These are phyloP conservation scores for Peribatodes rhomboidaria DNA, from an alignment of 2,888 invertebrate genomes.

Conservation along the genomic window DNA sequence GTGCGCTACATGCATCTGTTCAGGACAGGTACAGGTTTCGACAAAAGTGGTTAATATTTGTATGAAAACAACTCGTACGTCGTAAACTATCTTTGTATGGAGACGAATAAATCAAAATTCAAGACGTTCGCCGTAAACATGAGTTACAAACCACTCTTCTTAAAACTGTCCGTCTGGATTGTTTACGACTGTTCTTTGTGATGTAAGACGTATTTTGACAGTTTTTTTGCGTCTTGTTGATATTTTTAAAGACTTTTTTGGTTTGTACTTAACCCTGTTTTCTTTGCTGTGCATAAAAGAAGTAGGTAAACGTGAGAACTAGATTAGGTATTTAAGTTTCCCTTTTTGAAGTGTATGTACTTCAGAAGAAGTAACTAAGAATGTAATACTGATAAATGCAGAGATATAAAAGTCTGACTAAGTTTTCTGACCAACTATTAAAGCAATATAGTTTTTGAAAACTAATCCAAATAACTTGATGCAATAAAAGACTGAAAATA, in stretches of 20 bases:
- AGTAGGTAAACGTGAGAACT: too few species aligned
- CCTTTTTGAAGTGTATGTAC: too few species aligned
- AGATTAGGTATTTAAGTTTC: too few species aligned
- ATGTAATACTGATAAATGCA: background rate
- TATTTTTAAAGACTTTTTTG: background rate
- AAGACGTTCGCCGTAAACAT: slow-evolving; percentile 13
- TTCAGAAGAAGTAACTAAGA: background rate
- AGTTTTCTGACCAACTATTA: too few species aligned
- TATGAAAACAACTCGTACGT: background rate
- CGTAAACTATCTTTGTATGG: slow-evolving; percentile 8
- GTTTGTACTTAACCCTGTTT: background rate
- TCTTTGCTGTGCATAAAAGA: background rate
- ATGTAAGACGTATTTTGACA: background rate
- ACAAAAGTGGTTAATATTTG: slow-evolving; percentile 39
- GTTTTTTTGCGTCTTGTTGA: slow-evolving; percentile 2
- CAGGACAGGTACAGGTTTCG: slow-evolving; percentile 24
- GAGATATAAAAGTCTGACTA: background rate
- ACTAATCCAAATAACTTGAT: too few species aligned
- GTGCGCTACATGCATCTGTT: slow-evolving; percentile 67
- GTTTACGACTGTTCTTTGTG: slow-evolving; percentile 2
- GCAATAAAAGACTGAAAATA: too few species aligned
- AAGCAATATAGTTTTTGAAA: too few species aligned
- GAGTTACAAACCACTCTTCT: slow-evolving; percentile 6
- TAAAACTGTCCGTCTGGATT: background rate
- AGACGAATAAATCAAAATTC: slow-evolving; percentile 15